phyloP scores from a whole-genome alignment of 1,140 invertebrate species.

The Listronotus bonariensis region DNA sequence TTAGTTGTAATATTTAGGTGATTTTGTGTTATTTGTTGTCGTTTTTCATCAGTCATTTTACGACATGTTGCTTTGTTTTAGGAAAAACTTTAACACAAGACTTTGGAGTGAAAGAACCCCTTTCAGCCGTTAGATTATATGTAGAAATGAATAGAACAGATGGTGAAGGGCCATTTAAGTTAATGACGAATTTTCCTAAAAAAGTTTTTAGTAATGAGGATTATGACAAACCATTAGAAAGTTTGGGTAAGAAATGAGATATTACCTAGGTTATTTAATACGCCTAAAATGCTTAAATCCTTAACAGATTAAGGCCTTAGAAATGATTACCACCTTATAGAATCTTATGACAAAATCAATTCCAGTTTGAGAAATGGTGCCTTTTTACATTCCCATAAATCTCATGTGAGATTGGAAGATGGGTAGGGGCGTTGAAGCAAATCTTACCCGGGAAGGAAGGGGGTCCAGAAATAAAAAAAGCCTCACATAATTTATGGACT shows the following conservation, averaged over 20 bases:
- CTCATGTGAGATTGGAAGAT: no score
- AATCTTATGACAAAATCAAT: no score
- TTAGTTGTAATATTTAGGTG: no score
- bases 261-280: background rate
- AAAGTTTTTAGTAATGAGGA: conserved; percentile 85
- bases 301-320: background rate
- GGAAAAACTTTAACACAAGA: conserved; percentile 75
- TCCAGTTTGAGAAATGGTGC: no score
- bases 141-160: conserved; percentile 79
- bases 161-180: conserved; percentile 65
- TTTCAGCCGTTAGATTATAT: conserved; percentile 86
- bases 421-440: no score
- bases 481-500: no score
- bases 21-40: no score
- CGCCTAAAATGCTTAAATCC: background rate
- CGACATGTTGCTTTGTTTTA: background rate
- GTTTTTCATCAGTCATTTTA: no score
- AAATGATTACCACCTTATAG: no score
- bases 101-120: conserved; percentile 84
- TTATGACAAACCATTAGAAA: conserved; percentile 81
- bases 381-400: no score
- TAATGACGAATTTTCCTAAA: conserved; percentile 87
- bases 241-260: conserved; percentile 65
- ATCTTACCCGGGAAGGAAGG: no score
- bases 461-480: no score